Conservation (phyloP, 2,797 vertebrate genomes). For the Leucoraja ocellata region DNA sequence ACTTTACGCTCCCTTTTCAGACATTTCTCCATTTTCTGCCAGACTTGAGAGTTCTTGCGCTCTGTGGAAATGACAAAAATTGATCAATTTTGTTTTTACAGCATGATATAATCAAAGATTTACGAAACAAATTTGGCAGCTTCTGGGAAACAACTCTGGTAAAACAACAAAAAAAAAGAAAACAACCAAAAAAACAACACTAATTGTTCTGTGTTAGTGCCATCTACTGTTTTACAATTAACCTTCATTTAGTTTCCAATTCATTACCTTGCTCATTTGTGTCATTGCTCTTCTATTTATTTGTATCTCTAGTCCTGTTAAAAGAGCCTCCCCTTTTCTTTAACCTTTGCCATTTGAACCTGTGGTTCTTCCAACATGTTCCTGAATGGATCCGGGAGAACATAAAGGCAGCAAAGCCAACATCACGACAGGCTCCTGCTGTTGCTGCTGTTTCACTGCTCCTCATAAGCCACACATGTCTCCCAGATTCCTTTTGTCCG, state of each 20-base stretch:
- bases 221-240: conserved; percentile 61
- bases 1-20: conserved; percentile 16
- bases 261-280: conserved; percentile 52
- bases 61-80: conserved; percentile 56
- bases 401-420: conserved; percentile 65
- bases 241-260: conserved; percentile 48
- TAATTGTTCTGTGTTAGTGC: conserved; percentile 66
- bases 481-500: conserved; percentile 57
- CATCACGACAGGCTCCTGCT: conserved; percentile 52
- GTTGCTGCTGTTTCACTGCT: conserved; percentile 54
- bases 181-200: conserved; percentile 45
- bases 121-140: conserved; percentile 69
- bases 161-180: conserved; percentile 43
- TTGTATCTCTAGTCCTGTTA: conserved; percentile 48
- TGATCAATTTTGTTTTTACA: conserved; percentile 70
- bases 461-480: conserved; percentile 58
- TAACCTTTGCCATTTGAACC: conserved; percentile 64
- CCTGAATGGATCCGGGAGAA: conserved; percentile 63
- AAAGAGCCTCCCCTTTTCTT: conserved; percentile 60
- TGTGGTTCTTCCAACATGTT: conserved; percentile 53
- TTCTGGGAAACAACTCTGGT: conserved; percentile 68
- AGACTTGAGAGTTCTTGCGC: conserved; percentile 39
- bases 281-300: conserved; percentile 46
- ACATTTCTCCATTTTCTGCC: background rate
- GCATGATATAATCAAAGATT: conserved; percentile 70